Conservation (phyloP, 2,797 vertebrate species). For the Diceros bicornis region DNA sequence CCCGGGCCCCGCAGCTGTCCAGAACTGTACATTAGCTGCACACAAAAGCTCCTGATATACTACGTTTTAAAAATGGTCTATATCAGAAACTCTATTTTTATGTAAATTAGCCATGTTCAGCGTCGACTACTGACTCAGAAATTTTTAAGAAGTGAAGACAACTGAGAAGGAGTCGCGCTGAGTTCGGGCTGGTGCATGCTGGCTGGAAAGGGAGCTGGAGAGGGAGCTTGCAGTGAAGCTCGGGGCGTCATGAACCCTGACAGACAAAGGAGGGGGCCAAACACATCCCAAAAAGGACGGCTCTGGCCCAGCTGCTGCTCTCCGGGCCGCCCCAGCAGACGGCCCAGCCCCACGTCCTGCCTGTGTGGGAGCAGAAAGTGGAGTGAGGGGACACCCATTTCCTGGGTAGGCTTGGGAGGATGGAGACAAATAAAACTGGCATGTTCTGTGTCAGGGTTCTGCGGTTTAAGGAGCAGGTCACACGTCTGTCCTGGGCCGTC, state of each 20-base stretch:
- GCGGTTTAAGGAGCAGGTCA: too few species aligned
- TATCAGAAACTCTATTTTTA: neutral
- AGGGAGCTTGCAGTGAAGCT: neutral
- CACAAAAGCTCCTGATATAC: rapidly evolving
- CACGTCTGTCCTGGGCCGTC: rapidly evolving
- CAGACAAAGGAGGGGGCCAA: too few species aligned
- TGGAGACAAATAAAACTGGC: rapidly evolving
- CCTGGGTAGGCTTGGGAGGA: neutral
- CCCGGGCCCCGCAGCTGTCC: neutral
- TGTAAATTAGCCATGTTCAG: rapidly evolving
- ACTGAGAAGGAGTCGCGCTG: neutral
- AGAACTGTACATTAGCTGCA: rapidly evolving
- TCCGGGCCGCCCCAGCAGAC: rapidly evolving
- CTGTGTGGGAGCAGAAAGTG: neutral
- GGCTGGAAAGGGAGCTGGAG: neutral
- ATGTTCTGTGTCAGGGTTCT: neutral
- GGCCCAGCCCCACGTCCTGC: neutral
- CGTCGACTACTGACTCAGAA: too few species aligned
- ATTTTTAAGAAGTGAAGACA: neutral
- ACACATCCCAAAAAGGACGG: rapidly evolving
- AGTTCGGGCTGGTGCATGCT: neutral
- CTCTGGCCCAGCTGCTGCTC: too few species aligned
- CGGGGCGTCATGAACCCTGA: too few species aligned
- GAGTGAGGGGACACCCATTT: too few species aligned
- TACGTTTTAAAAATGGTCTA: neutral